Percentiles rank a stretch among this genome's conserved stretches.
Conservation (phyloP, 2,797 vertebrate genomes). For the Tenualosa ilisha region DNA sequence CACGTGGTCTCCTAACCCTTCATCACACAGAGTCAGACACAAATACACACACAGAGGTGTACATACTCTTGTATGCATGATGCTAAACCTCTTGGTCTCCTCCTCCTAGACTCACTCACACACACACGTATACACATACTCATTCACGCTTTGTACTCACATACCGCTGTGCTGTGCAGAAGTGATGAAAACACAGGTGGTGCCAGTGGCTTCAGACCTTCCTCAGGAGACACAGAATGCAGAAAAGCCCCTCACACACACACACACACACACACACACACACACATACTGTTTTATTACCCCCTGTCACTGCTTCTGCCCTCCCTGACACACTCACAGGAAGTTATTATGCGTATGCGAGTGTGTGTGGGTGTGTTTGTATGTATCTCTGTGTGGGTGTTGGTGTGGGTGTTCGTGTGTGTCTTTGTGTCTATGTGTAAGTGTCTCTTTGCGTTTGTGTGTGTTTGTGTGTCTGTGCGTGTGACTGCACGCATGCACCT, state of each 20-base stretch:
- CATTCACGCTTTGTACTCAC: not conserved
- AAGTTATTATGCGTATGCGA: not conserved
- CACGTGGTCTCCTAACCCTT: not conserved
- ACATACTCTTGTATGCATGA: not conserved
- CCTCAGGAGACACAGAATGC: not conserved
- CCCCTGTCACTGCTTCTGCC: not conserved
- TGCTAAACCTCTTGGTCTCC: not conserved
- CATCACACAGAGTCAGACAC: not conserved
- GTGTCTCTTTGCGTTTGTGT: not conserved
- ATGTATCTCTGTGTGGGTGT: too few species aligned
- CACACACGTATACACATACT: not conserved
- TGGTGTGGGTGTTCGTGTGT: too few species aligned
- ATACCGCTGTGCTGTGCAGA: not conserved
- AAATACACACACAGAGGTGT: not conserved
- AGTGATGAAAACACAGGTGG: not conserved
- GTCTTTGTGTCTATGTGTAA: too few species aligned
- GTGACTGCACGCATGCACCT: not conserved
- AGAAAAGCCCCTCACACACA: slow-evolving; percentile 2
- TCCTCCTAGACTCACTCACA: not conserved
- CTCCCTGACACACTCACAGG: not conserved
- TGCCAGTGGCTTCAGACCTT: not conserved
- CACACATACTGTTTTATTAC: not conserved
- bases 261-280: slow-evolving; percentile 3
- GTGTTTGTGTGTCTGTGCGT: not conserved
- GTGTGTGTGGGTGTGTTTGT: not conserved